phyloP scores from a whole-genome alignment of 2,888 invertebrate genomes.

The Toxonevra muliebris region DNA sequence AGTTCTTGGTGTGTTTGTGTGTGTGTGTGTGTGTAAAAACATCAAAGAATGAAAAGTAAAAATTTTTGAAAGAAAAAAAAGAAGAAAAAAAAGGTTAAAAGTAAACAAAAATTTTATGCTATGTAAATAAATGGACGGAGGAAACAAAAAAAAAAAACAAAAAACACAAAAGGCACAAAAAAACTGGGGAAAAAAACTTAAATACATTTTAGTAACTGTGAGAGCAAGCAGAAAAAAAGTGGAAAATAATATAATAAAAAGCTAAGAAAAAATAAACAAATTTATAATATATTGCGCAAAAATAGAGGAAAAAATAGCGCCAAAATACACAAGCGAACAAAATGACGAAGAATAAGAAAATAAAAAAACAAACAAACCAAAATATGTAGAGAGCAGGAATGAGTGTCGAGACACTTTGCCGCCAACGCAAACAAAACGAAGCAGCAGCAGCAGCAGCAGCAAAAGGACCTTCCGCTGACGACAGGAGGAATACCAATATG shows the following conservation, averaged over 20 bases:
- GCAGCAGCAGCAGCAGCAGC: neutral
- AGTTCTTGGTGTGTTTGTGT: no score
- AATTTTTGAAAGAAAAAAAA: conserved; percentile 4
- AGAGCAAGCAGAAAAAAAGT: neutral
- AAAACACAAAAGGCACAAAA: neutral
- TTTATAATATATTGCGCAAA: conserved; percentile 6
- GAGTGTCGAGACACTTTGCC: conserved; percentile 26
- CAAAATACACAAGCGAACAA: conserved; percentile 1
- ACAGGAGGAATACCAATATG: neutral
- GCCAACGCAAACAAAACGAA: conserved; percentile 22
- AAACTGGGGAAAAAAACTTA: neutral
- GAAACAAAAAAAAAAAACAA: conserved; percentile 8
- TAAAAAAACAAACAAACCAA: neutral
- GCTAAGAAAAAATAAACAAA: conserved; percentile 15
- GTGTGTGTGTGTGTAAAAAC: neutral
- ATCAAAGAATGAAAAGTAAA: neutral
- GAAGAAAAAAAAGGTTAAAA: conserved; percentile 7
- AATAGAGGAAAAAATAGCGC: neutral
- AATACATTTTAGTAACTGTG: conserved; percentile 19
- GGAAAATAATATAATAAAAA: neutral
- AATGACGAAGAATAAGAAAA: neutral
- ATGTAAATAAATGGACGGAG: neutral
- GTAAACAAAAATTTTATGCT: conserved; percentile 20
- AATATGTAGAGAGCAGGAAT: neutral
- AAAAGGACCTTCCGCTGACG: no score